Percentiles rank a stretch among this genome's conserved stretches.
Evolutionary conservation across 2,888 invertebrate genomes (phyloP).

Genomic region (Cantharis rustica): DNA sequence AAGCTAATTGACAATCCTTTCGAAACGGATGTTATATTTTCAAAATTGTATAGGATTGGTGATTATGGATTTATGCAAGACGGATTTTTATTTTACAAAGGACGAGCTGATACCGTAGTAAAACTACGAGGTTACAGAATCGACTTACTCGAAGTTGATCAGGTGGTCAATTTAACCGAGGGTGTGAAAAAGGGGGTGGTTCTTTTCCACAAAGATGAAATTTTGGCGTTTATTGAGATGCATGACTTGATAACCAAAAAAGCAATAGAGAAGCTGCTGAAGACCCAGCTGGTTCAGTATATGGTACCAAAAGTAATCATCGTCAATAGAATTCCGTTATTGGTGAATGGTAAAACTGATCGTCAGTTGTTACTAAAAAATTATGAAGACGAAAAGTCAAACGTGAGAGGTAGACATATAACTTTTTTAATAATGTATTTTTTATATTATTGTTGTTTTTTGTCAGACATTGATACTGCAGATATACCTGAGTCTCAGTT

Average conservation of each 20-base stretch:
- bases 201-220: conserved; percentile 76
- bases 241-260: conserved; percentile 56
- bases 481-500: conserved; percentile 65
- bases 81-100: conserved; percentile 72
- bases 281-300: conserved; percentile 70
- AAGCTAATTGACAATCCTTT: conserved; percentile 78
- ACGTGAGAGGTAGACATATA: neutral
- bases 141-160: conserved; percentile 82
- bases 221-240: conserved; percentile 67
- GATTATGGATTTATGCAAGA: conserved; percentile 78
- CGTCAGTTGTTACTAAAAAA: conserved; percentile 75
- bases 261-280: conserved; percentile 68
- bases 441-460: neutral
- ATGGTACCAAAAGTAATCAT: conserved; percentile 75
- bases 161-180: conserved; percentile 65
- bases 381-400: conserved; percentile 64
- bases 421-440: too few species aligned
- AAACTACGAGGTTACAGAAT: conserved; percentile 87
- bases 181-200: conserved; percentile 66
- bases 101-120: conserved; percentile 79
- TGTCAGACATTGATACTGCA: conserved; percentile 67
- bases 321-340: conserved; percentile 74
- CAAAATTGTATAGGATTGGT: conserved; percentile 80
- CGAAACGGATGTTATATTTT: conserved; percentile 64
- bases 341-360: conserved; percentile 88